These are phyloP conservation scores for Linnaemya vulpina DNA, from an alignment of 2,888 invertebrate species.

Conservation along the genomic window DNA sequence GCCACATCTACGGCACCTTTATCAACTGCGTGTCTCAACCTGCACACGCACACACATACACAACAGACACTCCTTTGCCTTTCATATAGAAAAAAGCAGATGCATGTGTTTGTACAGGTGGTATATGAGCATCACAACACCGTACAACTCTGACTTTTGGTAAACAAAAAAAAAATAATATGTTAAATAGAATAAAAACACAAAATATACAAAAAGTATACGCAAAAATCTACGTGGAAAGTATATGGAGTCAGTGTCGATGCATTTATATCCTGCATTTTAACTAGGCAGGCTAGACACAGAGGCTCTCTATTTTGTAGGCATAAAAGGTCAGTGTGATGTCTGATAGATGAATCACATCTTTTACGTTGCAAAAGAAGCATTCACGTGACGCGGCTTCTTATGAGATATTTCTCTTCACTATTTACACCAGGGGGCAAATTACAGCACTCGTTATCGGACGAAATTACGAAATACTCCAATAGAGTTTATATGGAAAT, in stretches of 20 bases:
- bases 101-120: constrained; percentile 46
- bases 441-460: too few species aligned
- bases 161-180: constrained; percentile 45
- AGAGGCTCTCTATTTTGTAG: too few species aligned
- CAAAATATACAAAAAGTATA: constrained; percentile 70
- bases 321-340: too few species aligned
- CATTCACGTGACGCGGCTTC: too few species aligned
- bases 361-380: too few species aligned
- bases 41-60: background rate
- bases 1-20: constrained; percentile 65
- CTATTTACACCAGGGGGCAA: too few species aligned
- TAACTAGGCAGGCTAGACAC: too few species aligned
- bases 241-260: constrained; percentile 36
- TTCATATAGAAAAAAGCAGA: background rate
- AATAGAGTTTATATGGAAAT: too few species aligned
- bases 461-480: too few species aligned
- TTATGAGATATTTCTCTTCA: too few species aligned
- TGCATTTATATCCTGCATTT: background rate
- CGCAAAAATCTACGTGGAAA: constrained; percentile 66
- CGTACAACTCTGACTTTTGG: constrained; percentile 70
- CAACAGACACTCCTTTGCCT: constrained; percentile 10
- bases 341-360: too few species aligned
- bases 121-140: constrained; percentile 45
- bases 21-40: constrained; percentile 67
- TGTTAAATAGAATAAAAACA: constrained; percentile 43